A percentile compares a stretch with the other conserved stretches of the same genome.
Evolutionary conservation across 2,888 invertebrate species (phyloP).

Genomic region (Leptopilina drosophilae): DNA sequence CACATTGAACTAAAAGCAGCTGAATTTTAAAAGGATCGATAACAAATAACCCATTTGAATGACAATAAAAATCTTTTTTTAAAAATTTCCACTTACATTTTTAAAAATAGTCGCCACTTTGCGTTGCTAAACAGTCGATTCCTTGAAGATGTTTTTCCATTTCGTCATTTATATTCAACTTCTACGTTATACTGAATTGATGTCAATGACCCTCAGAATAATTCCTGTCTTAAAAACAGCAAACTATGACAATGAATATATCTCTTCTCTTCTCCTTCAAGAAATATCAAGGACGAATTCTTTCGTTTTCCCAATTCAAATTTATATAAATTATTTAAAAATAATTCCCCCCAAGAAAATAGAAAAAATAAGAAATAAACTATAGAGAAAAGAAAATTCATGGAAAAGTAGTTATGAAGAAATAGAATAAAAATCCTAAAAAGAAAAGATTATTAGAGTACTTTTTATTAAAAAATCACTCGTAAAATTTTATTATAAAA

Average conservation of each 20-base stretch:
- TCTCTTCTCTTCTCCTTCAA: not conserved
- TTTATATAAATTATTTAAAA: not conserved
- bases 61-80: not conserved
- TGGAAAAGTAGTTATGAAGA: too few species aligned
- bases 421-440: constrained; percentile 46
- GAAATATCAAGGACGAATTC: not conserved
- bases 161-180: constrained; percentile 8
- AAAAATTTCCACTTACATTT: not conserved
- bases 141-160: not conserved
- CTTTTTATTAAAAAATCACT: not conserved
- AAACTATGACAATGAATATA: not conserved
- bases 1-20: too few species aligned
- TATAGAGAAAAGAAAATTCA: too few species aligned
- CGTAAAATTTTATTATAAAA: not conserved
- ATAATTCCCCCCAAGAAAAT: not conserved
- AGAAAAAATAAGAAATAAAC: not conserved
- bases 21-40: not conserved
- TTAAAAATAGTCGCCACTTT: not conserved
- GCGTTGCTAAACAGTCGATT: not conserved
- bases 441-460: constrained; percentile 52
- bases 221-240: not conserved
- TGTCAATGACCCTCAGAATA: constrained; percentile 22
- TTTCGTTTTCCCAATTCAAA: not conserved
- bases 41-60: not conserved
- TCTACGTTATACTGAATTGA: not conserved